Conservation (phyloP, 2,113 vertebrate genomes). For the Forbesichthys papilliferus region DNA sequence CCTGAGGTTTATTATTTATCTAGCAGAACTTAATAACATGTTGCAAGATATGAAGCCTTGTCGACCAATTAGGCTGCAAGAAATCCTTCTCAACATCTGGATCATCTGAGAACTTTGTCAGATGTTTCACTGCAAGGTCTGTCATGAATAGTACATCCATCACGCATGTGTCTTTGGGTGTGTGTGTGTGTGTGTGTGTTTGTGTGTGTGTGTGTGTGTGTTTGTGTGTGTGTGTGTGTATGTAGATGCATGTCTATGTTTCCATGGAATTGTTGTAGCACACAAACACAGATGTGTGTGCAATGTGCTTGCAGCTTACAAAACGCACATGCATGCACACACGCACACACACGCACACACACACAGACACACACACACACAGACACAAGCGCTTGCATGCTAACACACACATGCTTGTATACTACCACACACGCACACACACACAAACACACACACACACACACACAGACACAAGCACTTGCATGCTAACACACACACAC, state of each 20-base stretch:
- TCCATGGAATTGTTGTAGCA: not conserved
- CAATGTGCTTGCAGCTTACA: not conserved
- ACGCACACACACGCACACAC: slow-evolving; percentile 31
- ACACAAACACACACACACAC: slow-evolving; percentile 50
- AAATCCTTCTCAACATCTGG: too few relatives aligned
- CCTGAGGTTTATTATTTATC: too few relatives aligned
- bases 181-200: too few relatives aligned
- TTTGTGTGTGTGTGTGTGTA: not conserved
- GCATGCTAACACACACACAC: slow-evolving; percentile 2
- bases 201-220: not conserved
- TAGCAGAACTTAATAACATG: too few relatives aligned
- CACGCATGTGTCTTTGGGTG: not conserved
- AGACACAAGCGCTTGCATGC: slow-evolving; percentile 20
- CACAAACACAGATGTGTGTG: slow-evolving; percentile 26
- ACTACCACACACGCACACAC: slow-evolving; percentile 36
- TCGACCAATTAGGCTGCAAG: too few relatives aligned
- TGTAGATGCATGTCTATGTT: not conserved
- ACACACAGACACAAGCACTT: not conserved
- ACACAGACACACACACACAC: slow-evolving; percentile 7
- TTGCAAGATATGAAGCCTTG: too few relatives aligned
- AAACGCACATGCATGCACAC: not conserved
- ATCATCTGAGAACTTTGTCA: too few relatives aligned
- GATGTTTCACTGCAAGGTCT: too few relatives aligned
- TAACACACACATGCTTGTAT: slow-evolving; percentile 11
- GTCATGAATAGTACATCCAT: too few relatives aligned